Evolutionary conservation across 1,140 invertebrate genomes (phyloP), one percentile per base, ranked within the genome.

Genomic region (Pissodes strobi): DNA sequence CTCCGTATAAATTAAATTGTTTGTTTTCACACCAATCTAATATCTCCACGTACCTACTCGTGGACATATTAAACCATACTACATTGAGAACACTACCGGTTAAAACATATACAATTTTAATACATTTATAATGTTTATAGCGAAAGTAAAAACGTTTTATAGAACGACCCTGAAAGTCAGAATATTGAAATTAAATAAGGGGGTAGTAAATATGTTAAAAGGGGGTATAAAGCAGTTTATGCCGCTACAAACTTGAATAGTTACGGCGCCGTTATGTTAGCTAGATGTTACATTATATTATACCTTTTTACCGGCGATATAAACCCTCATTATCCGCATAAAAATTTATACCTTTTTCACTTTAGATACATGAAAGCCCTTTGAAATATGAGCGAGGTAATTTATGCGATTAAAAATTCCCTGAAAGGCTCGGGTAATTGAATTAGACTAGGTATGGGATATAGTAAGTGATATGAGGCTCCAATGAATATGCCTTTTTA

Each of bases 111-210:
- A 25, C 13, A n/a, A 48, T 21, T 48, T 48, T 18, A 22, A 46
- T 46, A 45, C 41, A 46, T 59, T 59, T 46, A 59, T 59, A 39
- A 59, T 59, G 39, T 59, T 59, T 59, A 49, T 38, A 27, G 30
- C 18, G n/a, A 15, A 30, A 43, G 15, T 21, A 60, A 60, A 41
- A 51, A 6, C 6, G 21, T 51, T 60, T 23, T 45, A 48, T 38
- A 27, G 45, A 49, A 48, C 43, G 12, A 39, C 39, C 13, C 6
- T 27, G 27, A 49, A 43, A 48, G 46, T 45, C 63, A 68, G 68
- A 70, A 70, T 70, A 70, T 70, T 67, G 63, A 69, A 70, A 72
- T 70, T 72, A 72, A 70, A 72, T 72, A 72, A 68, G 56, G 61
- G 53, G 66, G 63, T 69, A 66, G 70, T 70, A 72, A 72, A 72